phyloP scores from a whole-genome alignment of 1,140 invertebrate genomes.

The Panagrolaimus sp. region DNA sequence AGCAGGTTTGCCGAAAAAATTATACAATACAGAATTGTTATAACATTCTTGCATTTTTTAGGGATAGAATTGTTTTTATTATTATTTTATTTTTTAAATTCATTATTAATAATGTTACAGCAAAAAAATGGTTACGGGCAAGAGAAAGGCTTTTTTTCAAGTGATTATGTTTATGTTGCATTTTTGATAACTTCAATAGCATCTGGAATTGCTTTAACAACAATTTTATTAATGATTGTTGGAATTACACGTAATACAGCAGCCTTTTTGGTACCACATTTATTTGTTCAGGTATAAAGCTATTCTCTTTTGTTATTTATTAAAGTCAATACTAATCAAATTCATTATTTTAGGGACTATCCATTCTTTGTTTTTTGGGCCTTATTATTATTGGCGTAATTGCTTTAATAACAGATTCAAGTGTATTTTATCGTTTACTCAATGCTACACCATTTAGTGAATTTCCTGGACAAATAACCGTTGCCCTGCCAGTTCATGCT shows the following conservation, averaged over 20 bases:
- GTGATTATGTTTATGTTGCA: slow-evolving; percentile 43
- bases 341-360: slow-evolving; percentile 36
- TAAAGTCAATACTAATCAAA: no score
- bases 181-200: slow-evolving; percentile 38
- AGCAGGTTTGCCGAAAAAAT: slow-evolving; percentile 27
- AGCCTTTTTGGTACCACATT: slow-evolving; percentile 47
- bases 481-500: slow-evolving; percentile 37
- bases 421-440: slow-evolving; percentile 50
- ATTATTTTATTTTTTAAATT: slow-evolving; percentile 46
- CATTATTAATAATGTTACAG: slow-evolving; percentile 48
- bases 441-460: slow-evolving; percentile 54
- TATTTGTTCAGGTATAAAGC: slow-evolving; percentile 46
- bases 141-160: slow-evolving; percentile 1
- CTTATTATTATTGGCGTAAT: slow-evolving; percentile 46
- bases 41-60: slow-evolving; percentile 19
- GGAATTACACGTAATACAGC: slow-evolving; percentile 46
- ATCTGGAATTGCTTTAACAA: slow-evolving; percentile 35
- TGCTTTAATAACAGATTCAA: slow-evolving; percentile 46
- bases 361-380: slow-evolving; percentile 38
- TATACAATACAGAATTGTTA: neutral
- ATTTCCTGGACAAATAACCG: slow-evolving; percentile 40
- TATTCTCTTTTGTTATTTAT: no score
- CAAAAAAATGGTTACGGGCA: slow-evolving; percentile 35
- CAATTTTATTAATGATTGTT: slow-evolving; percentile 45
- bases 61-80: slow-evolving; percentile 41